Conservation (phyloP, 2,888 invertebrate genomes). For the Nebria salina region DNA sequence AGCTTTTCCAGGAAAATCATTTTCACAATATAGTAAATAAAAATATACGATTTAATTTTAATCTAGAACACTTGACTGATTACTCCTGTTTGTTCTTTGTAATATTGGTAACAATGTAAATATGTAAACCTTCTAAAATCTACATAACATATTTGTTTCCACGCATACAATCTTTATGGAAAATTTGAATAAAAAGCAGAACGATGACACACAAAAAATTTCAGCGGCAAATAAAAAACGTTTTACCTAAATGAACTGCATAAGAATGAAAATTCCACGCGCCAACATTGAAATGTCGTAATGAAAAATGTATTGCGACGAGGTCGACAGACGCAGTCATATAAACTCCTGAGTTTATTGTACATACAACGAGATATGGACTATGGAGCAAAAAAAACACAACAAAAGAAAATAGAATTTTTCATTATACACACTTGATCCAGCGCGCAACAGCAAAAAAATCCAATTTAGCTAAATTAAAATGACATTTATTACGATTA, state of each 20-base stretch:
- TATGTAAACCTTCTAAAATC: no score
- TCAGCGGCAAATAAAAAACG: background rate
- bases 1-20: no score
- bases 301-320: background rate
- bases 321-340: background rate
- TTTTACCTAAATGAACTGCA: background rate
- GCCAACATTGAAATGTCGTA: background rate
- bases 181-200: no score
- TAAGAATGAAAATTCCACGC: background rate
- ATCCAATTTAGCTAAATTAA: background rate
- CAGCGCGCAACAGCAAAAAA: background rate
- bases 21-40: no score
- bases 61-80: no score
- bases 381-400: background rate
- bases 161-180: background rate
- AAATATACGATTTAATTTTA: no score
- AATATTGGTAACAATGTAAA: no score
- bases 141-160: background rate
- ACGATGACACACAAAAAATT: background rate
- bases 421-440: background rate
- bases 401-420: background rate
- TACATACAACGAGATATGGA: background rate
- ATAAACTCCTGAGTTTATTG: background rate
- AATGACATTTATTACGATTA: background rate
- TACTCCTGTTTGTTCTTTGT: no score